Evolutionary conservation across 2,888 invertebrate genomes (phyloP), one percentile per base, ranked within the genome.

Genomic region (Oxystoma pomonae): DNA sequence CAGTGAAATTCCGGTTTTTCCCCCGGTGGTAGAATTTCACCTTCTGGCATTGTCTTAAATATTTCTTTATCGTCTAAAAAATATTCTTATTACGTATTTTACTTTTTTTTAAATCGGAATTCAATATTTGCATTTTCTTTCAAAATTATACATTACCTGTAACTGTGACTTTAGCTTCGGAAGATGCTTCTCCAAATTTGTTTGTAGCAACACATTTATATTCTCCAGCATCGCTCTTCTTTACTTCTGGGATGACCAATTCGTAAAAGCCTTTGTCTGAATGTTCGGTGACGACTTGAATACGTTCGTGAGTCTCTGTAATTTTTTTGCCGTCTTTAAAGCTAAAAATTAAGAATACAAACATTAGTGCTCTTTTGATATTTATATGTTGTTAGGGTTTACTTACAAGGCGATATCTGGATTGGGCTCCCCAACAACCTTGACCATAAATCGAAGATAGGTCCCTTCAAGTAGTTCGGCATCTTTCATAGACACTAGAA

Each of bases 381-480:
- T n/a, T n/a, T n/a, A n/a, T n/a, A n/a, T n/a, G n/a, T n/a, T n/a
- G n/a, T n/a, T n/a, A n/a, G n/a, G n/a, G n/a, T n/a, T 17, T 5
- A 87, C 91, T 88, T 83, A 96, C 97, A 98, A 97, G 80, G 88
- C 89, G 57, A 98, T 87, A 68, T 89, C 89, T 0, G 98, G 98
- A 76, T 90, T 91, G 1, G 96, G 95, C 72, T 92, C 89, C 9
- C 95, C 95, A 71, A 89, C 89, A 60, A 94, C 90, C 80, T 92
- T 92, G 65, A 95, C 86, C 89, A 95, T 90, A 77, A 94, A 95
- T 35, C 94, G 86, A 62, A 95, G 85, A 75, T 91, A 92, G 0
- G 95, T 94, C 73, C 91, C 90, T 77, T 93, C 89, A 73, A 94
- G 80, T 21, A 96, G 87, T 78, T 96, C 94, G 0, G 95, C 92